Base-by-base conservation (phyloP, 2,113 vertebrate genomes). In the Oreochromis spilurus region DNA sequence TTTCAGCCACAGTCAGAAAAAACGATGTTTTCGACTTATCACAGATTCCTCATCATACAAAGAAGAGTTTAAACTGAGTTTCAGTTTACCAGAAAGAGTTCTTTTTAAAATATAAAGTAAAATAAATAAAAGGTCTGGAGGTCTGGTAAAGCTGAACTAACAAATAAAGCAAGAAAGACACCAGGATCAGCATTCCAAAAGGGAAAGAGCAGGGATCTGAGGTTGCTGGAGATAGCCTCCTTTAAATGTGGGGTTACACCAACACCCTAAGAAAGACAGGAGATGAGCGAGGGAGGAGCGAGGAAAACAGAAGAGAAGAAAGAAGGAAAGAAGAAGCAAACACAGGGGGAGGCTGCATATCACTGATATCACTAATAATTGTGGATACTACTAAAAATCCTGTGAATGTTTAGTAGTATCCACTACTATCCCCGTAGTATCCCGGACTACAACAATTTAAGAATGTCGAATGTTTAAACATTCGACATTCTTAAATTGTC, bases 21-120 rank as follows among this genome's bases (percentile, higher is more conserved):
- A 72, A 45, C 0, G 0, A 14, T 6, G 7, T 5, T 2, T 62
- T 70, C 0, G 2, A 26, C 38, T 72, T 72, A 72, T 26, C 38
- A 26, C 38, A 72, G 21, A 16, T 43, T 24, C n/a, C 21, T 1
- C 8, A 45, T 21, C 5, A 45, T 26, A 72, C 8, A 72, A 72
- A 26, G 38, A 45, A 43, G 60, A 65, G 67, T 72, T 72, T 24
- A 72, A 45, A 6, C 21, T 45, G 13, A 43, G 38, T 45, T 72
- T 72, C 21, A 45, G 21, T 72, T 72, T 26, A 26, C 67, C 67
- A 72, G 67, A 26, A 45, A 45, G 1, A 72, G 67, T 40, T 70
- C 1, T 67, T 67, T 67, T 38, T 67, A 14, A 70, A 40, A 16
- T 38, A 10, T 16, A 72, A 45, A 45, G 0, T 26, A 45, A 72